These are phyloP conservation scores for Athalia cordata DNA, from an alignment of 2,888 invertebrate species.

Conservation along the genomic window DNA sequence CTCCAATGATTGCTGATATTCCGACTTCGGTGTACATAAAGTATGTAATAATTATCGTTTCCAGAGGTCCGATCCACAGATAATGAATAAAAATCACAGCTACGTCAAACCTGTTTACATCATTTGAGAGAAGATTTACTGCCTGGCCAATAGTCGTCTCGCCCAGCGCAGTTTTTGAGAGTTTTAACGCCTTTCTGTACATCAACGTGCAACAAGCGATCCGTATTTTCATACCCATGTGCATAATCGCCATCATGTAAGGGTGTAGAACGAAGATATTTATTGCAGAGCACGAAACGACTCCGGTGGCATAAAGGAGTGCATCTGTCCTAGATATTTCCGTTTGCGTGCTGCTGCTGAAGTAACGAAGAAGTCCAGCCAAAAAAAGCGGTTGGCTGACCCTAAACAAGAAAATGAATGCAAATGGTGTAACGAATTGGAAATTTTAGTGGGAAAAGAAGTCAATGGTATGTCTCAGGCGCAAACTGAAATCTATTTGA, in stretches of 20 bases:
- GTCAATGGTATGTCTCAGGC: no score
- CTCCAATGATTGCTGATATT: conserved; percentile 82
- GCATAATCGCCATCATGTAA: conserved; percentile 88
- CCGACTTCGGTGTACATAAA: conserved; percentile 84
- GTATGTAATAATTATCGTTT: conserved; percentile 86
- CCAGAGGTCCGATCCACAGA: conserved; percentile 92
- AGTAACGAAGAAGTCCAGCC: conserved; percentile 70
- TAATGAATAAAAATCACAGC: conserved; percentile 93
- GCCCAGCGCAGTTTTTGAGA: conserved; percentile 88
- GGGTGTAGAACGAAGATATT: conserved; percentile 89
- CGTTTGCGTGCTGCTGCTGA: conserved; percentile 61
- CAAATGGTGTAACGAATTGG: no score
- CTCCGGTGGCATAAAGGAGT: conserved; percentile 84
- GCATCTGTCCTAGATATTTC: conserved; percentile 76
- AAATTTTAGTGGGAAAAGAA: no score
- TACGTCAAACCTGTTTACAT: conserved; percentile 94
- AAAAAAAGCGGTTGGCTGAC: conserved; percentile 77
- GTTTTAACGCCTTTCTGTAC: conserved; percentile 86
- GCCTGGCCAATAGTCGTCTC: conserved; percentile 87
- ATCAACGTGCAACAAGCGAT: conserved; percentile 89
- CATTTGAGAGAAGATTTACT: conserved; percentile 96
- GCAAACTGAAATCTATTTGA: no score
- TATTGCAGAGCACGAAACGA: conserved; percentile 84
- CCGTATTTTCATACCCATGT: conserved; percentile 89
- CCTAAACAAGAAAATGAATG: conserved; percentile 68